A percentile compares a stretch with the other conserved stretches of the same genome.
These are phyloP conservation scores for Danio rerio DNA, from an alignment of 2,113 vertebrate genomes.

Conservation along the genomic window DNA sequence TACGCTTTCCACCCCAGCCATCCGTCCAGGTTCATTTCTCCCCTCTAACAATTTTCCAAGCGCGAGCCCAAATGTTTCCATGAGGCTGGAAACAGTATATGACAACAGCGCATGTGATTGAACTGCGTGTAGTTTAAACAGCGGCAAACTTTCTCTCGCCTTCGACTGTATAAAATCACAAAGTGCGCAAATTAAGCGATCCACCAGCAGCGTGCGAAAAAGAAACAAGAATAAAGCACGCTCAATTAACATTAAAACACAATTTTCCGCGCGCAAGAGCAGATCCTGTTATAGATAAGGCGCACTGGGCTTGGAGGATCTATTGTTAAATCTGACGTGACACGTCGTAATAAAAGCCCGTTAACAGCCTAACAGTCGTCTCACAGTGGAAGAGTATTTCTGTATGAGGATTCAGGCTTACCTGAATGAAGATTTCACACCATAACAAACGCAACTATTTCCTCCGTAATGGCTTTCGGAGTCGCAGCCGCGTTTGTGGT, in stretches of 20 bases:
- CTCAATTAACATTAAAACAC: not conserved
- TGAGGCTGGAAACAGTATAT: not conserved
- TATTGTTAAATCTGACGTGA: slow-evolving; percentile 34
- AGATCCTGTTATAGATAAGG: not conserved
- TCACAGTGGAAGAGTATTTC: slow-evolving; percentile 16
- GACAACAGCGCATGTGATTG: slow-evolving; percentile 4
- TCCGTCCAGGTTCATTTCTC: not conserved
- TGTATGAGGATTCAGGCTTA: slow-evolving; percentile 22
- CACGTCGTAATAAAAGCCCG: slow-evolving; percentile 32
- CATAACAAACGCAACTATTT: slow-evolving; percentile 31
- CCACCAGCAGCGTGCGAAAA: no score
- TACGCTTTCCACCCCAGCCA: not conserved
- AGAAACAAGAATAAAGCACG: not conserved
- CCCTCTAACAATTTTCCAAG: not conserved
- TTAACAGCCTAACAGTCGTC: not conserved
- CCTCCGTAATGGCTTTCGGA: slow-evolving; percentile 13
- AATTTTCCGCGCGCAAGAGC: not conserved
- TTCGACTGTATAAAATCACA: slow-evolving; percentile 9
- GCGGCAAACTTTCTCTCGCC: slow-evolving; percentile 31
- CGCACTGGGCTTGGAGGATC: slow-evolving; percentile 16
- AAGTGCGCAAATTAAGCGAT: slow-evolving; percentile 1
- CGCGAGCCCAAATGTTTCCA: slow-evolving; percentile 24
- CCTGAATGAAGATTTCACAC: slow-evolving; percentile 15
- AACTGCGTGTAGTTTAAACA: slow-evolving; percentile 23
- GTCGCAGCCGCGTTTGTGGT: slow-evolving; percentile 13